These are phyloP conservation scores for Madoqua kirkii DNA, from an alignment of 2,113 vertebrate species.

Conservation along the genomic window DNA sequence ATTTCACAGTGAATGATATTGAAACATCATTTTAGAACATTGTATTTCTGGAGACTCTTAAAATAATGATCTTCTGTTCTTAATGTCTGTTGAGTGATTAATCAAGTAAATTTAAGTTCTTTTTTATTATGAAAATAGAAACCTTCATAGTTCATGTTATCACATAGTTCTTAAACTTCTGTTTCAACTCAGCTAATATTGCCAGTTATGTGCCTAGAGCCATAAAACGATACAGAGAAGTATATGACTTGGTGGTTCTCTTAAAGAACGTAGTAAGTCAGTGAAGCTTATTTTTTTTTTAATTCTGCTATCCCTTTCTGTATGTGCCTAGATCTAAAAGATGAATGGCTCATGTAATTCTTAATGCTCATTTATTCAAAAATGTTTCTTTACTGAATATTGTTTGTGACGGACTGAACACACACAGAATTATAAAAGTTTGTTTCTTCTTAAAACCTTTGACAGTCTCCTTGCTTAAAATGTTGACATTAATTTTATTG, in stretches of 20 bases:
- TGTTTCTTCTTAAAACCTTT: neutral
- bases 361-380: neutral
- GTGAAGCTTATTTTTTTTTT: neutral
- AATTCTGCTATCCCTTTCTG: neutral
- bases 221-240: neutral
- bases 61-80: neutral
- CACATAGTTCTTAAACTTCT: neutral
- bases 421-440: neutral
- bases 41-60: neutral
- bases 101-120: neutral
- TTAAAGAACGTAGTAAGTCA: neutral
- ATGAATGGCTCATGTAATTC: neutral
- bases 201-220: neutral
- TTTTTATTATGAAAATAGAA: conserved; percentile 33
- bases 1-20: neutral
- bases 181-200: neutral
- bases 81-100: conserved; percentile 17
- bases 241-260: neutral
- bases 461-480: neutral
- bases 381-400: neutral
- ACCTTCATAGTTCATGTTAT: neutral
- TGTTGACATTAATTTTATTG: neutral
- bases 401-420: neutral
- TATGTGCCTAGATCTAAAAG: conserved; percentile 19
- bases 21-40: neutral